phyloP scores from a whole-genome alignment of 1,140 invertebrate genomes.

The Philopotamus ludificatus region DNA sequence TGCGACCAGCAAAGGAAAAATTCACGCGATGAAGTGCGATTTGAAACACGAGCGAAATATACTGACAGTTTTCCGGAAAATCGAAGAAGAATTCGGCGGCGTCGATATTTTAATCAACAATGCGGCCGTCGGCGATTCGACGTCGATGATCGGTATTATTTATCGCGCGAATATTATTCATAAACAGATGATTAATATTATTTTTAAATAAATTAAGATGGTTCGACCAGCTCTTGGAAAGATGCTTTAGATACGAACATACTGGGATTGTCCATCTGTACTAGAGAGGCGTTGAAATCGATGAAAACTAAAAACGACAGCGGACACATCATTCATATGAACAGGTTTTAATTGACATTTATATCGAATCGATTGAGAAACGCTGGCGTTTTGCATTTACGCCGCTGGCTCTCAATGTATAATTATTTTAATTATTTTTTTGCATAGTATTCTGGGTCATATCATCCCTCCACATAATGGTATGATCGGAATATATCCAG shows the following conservation, averaged over 20 bases:
- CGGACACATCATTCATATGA: conserved; percentile 68
- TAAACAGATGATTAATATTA: no score
- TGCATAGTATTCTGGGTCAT: no score
- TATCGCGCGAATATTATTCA: no score
- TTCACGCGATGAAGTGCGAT: conserved; percentile 57
- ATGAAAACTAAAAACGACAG: conserved; percentile 61
- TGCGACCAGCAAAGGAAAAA: conserved; percentile 30
- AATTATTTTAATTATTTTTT: background rate
- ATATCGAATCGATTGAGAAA: background rate
- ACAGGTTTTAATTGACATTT: conserved; percentile 51
- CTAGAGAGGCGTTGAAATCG: conserved; percentile 57
- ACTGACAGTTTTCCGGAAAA: conserved; percentile 59
- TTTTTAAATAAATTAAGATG: conserved; percentile 25
- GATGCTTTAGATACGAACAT: conserved; percentile 61
- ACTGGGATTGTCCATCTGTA: conserved; percentile 57
- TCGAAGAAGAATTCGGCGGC: conserved; percentile 58
- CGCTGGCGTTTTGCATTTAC: background rate
- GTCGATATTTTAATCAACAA: conserved; percentile 70
- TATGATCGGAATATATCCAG: conserved; percentile 62
- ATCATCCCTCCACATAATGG: no score
- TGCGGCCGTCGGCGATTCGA: conserved; percentile 52
- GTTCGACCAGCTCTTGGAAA: conserved; percentile 18
- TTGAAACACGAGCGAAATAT: conserved; percentile 63
- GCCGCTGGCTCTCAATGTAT: no score
- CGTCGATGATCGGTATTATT: no score